Evolutionary conservation across 2,797 vertebrate species (phyloP).

Genomic region (Todus mexicanus): DNA sequence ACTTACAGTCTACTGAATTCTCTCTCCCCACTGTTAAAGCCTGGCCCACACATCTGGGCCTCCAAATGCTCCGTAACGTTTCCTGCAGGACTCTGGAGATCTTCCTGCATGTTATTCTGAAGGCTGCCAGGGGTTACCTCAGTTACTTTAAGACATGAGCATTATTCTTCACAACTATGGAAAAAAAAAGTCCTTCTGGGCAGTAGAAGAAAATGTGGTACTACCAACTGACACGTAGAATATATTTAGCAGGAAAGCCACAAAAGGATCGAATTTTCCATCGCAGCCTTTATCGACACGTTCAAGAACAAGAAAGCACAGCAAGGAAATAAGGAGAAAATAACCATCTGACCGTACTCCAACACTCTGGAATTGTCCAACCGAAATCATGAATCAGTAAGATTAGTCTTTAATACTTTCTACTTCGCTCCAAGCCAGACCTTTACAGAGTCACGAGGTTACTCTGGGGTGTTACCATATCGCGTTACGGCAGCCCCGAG

Average conservation of each 20-base stretch:
- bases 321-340: neutral
- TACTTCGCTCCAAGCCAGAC: neutral
- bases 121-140: neutral
- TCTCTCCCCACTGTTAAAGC: neutral
- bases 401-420: neutral
- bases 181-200: neutral
- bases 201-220: neutral
- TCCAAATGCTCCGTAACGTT: neutral
- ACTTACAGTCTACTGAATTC: slow-evolving; percentile 14
- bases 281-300: rapidly evolving
- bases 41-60: neutral
- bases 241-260: neutral
- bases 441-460: neutral
- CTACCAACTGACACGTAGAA: neutral
- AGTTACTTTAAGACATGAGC: neutral
- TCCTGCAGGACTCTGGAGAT: neutral
- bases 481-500: neutral
- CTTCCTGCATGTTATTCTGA: neutral
- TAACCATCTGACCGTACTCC: too few relatives aligned
- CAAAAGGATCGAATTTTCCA: neutral
- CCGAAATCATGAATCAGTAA: neutral
- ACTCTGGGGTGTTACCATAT: neutral
- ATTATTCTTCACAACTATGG: neutral
- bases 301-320: neutral
- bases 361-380: neutral